Base-by-base conservation (phyloP, 2,113 vertebrate genomes). In the Pomatostomus ruficeps region DNA sequence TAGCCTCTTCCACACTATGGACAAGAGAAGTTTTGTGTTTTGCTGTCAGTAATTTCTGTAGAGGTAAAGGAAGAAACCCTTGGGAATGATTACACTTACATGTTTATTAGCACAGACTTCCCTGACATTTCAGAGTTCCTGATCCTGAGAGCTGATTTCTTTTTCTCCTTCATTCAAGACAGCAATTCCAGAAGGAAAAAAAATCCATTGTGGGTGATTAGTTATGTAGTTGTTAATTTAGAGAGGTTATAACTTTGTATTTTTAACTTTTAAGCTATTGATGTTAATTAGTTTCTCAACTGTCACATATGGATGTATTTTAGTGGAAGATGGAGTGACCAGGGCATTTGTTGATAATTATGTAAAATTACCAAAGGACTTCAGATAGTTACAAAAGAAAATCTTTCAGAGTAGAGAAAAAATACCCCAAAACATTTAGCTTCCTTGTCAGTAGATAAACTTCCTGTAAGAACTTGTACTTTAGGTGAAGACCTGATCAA, bases 11-110 rank as follows among this genome's bases (percentile, higher is more conserved):
- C 55, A 36, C 57, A 25, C 12, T 62, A 16, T 35, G 70, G 62
- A 87, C 49, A 87, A 84, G 49, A 75, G 61, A 95, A 85, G 42
- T 81, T 95, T 76, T 93, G 61, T 89, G 35, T 79, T 94, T 85
- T 92, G 52, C 70, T 88, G 36, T 93, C 77, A 87, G 18, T 94
- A 66, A 65, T 89, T 38, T 81, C 26, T 85, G 52, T 95, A 66
- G 75, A 85, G 55, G 74, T 95, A 91, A 92, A 95, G 46, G 61
- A 89, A 79, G 59, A 93, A 93, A 42, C 11, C 25, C 24, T 67
- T 59, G 19, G 43, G 89, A 78, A 52, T 57, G 70, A 58, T 76
- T 46, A 33, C 14, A 14, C 11, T 46, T 62, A 23, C 0, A 4
- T 74, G 45, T 63, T 55, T 81, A 63, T 65, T 89, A 68, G 61